Evolutionary conservation across 2,113 vertebrate species (phyloP).

Genomic region (Corythornis madagascariensis): DNA sequence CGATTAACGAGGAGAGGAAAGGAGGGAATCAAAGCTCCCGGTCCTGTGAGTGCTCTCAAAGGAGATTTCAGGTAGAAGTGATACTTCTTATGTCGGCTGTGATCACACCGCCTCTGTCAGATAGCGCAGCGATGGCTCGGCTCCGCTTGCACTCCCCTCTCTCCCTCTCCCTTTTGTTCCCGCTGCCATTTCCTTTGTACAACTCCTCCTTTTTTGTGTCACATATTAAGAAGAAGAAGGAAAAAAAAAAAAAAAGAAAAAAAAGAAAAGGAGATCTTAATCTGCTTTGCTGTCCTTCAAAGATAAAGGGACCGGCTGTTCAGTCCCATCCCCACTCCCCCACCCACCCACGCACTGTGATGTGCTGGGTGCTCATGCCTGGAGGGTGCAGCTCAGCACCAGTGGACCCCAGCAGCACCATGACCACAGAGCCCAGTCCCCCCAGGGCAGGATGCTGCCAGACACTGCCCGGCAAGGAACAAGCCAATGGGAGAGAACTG

Average conservation of each 20-base stretch:
- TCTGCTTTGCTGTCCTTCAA: not conserved
- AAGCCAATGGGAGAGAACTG: not conserved
- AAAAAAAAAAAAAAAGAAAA: no score
- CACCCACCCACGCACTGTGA: not conserved
- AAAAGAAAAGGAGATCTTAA: not conserved
- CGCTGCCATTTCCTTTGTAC: not conserved
- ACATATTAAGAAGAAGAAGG: not conserved
- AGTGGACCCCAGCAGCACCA: fast-evolving
- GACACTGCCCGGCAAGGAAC: not conserved
- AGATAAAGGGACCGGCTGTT: not conserved
- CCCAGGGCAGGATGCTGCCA: fast-evolving
- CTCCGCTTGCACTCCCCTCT: not conserved
- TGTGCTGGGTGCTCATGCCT: not conserved
- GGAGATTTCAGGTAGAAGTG: not conserved
- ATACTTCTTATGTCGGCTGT: not conserved
- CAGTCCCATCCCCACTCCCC: fast-evolving
- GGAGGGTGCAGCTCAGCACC: not conserved
- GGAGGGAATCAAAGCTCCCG: conserved; percentile 17
- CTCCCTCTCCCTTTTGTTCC: conserved; percentile 10
- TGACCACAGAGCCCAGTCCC: not conserved
- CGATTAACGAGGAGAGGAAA: conserved; percentile 15
- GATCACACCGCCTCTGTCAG: not conserved
- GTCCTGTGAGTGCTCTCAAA: not conserved
- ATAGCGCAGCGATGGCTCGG: fast-evolving
- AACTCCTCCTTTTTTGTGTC: not conserved